A percentile compares a stretch with the other conserved stretches of the same genome.
Conservation (phyloP, 2,113 vertebrate genomes). For the Nycticryphes semicollaris region DNA sequence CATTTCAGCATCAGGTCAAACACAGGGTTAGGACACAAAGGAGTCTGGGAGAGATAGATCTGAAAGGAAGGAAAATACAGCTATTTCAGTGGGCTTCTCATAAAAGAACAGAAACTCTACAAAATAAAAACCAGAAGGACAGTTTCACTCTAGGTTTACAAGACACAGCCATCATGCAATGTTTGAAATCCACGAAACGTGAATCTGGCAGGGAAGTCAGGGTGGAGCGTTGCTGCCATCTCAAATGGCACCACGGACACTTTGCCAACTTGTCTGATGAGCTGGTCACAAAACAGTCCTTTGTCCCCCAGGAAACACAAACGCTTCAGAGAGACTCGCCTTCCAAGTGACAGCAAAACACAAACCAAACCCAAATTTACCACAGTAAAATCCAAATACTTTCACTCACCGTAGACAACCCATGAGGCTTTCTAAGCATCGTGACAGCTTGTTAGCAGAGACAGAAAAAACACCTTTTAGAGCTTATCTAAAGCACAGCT, state of each 20-base stretch:
- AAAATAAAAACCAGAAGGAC: neutral
- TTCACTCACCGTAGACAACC: constrained; percentile 61
- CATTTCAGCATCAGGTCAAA: constrained; percentile 94
- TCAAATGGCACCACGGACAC: neutral
- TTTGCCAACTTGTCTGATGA: constrained; percentile 21
- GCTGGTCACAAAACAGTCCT: constrained; percentile 13
- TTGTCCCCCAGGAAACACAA: neutral
- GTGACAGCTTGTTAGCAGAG: constrained; percentile 67
- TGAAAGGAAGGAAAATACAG: constrained; percentile 57
- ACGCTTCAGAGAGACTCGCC: neutral
- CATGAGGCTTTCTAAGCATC: constrained; percentile 58
- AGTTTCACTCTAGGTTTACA: neutral
- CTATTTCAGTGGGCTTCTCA: neutral
- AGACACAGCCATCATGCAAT: constrained; percentile 12
- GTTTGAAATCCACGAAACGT: neutral
- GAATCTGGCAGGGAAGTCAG: neutral
- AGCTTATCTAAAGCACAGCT: constrained; percentile 48
- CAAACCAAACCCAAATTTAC: constrained; percentile 2
- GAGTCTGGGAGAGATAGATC: constrained; percentile 91
- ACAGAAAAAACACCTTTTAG: constrained; percentile 70
- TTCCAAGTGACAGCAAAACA: constrained; percentile 31
- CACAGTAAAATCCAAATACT: constrained; percentile 33
- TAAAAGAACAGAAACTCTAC: neutral
- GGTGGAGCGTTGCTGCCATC: neutral
- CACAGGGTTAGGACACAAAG: constrained; percentile 85